A percentile compares a stretch with the other conserved stretches of the same genome.
phyloP scores from a whole-genome alignment of 2,888 invertebrate species.

The Rhogogaster chlorosoma region DNA sequence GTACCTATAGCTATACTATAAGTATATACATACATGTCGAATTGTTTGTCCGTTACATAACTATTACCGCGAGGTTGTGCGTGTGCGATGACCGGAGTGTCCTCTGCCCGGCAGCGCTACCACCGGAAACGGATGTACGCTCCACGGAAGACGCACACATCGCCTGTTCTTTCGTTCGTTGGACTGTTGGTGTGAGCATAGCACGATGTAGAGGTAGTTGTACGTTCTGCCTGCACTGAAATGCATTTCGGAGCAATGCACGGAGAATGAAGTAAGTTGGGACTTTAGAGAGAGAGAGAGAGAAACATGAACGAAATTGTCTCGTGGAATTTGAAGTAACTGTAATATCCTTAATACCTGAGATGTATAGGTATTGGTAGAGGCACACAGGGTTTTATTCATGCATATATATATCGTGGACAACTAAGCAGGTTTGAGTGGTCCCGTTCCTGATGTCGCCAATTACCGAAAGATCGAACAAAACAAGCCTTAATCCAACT shows the following conservation, averaged over 20 bases:
- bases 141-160: slow-evolving; percentile 63
- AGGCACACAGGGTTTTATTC: not conserved
- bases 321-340: not conserved
- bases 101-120: slow-evolving; percentile 61
- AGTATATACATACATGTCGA: slow-evolving; percentile 4
- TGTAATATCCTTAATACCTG: not conserved
- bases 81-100: slow-evolving; percentile 71
- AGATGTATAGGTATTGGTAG: not conserved
- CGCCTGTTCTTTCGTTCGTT: slow-evolving; percentile 52
- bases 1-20: not conserved
- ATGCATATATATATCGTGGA: not conserved
- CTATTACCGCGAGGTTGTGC: slow-evolving; percentile 41
- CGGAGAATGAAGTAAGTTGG: not conserved
- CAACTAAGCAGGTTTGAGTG: slow-evolving; percentile 4
- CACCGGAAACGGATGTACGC: slow-evolving; percentile 77
- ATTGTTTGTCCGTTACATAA: slow-evolving; percentile 43
- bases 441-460: slow-evolving; percentile 31
- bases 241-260: slow-evolving; percentile 23
- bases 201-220: not conserved
- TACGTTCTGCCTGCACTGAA: not conserved
- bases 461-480: not conserved
- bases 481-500: not conserved
- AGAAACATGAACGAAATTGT: not conserved
- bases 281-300: not conserved
- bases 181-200: slow-evolving; percentile 35